phyloP scores from a whole-genome alignment of 2,113 vertebrate genomes.

The Mirounga angustirostris region DNA sequence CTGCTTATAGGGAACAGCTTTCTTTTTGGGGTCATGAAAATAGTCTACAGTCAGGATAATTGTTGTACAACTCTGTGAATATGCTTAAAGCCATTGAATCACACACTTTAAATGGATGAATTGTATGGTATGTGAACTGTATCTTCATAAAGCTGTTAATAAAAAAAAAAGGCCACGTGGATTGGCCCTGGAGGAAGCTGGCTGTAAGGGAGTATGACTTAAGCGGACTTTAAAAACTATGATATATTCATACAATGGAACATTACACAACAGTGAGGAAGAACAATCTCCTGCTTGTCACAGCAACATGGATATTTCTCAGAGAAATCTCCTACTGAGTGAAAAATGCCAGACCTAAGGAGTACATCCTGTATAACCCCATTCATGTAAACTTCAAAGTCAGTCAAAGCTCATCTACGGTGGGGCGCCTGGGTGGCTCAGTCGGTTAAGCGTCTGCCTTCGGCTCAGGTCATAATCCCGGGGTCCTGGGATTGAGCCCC shows the following conservation, averaged over 20 bases:
- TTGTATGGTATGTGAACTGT: neutral
- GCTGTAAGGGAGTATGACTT: neutral
- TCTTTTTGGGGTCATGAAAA: neutral
- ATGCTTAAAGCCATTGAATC: neutral
- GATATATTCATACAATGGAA: neutral
- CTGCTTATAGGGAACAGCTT: neutral
- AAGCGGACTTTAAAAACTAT: neutral
- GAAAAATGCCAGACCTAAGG: neutral
- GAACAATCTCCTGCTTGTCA: neutral
- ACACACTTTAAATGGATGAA: neutral
- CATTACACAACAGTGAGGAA: neutral
- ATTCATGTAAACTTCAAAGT: neutral
- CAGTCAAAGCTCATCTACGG: neutral
- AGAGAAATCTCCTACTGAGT: neutral
- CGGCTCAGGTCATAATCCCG: neutral
- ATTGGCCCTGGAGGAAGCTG: conserved; percentile 2
- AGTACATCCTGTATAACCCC: neutral
- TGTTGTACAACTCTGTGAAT: neutral
- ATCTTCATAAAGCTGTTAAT: neutral
- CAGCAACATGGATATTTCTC: neutral
- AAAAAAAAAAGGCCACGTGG: neutral
- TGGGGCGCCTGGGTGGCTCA: too few species aligned
- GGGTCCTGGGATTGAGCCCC: neutral
- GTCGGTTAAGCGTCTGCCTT: neutral
- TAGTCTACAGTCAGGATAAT: neutral